A percentile compares a stretch with the other conserved stretches of the same genome.
phyloP scores from a whole-genome alignment of 2,113 vertebrate species.

The Aythya baeri region DNA sequence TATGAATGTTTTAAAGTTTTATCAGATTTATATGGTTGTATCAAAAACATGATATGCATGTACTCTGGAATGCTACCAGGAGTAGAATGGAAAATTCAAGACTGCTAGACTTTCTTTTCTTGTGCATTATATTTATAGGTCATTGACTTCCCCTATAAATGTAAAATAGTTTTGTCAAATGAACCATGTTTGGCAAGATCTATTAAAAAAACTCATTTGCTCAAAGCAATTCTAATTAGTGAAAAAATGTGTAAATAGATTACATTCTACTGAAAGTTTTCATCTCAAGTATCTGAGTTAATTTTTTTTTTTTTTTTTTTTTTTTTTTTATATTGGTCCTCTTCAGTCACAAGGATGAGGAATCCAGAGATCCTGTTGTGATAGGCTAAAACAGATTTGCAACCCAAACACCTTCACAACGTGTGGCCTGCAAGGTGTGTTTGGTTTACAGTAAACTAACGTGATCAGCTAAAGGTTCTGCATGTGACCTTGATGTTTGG shows the following conservation, averaged over 20 bases:
- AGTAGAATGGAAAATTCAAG: background rate
- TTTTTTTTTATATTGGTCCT: background rate
- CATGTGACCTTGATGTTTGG: background rate
- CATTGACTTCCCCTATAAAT: background rate
- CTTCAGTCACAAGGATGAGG: background rate
- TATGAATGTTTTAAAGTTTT: background rate
- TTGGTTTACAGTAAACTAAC: constrained; percentile 41
- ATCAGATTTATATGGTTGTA: background rate
- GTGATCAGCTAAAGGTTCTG: background rate
- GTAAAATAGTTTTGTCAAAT: background rate
- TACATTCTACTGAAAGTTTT: background rate
- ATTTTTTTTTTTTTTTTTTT: background rate
- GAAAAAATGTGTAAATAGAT: background rate
- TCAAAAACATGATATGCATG: background rate
- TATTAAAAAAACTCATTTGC: background rate
- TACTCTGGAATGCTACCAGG: background rate
- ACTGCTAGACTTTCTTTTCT: background rate
- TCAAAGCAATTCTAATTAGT: background rate
- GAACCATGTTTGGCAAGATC: background rate
- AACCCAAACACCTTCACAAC: background rate
- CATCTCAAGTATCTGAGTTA: background rate
- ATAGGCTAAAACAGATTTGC: background rate
- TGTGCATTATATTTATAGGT: background rate
- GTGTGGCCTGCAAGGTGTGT: background rate
- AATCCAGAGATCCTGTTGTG: background rate